Base-by-base conservation (phyloP, 2,888 invertebrate species). In the Drosophila cyrtoloma region DNA sequence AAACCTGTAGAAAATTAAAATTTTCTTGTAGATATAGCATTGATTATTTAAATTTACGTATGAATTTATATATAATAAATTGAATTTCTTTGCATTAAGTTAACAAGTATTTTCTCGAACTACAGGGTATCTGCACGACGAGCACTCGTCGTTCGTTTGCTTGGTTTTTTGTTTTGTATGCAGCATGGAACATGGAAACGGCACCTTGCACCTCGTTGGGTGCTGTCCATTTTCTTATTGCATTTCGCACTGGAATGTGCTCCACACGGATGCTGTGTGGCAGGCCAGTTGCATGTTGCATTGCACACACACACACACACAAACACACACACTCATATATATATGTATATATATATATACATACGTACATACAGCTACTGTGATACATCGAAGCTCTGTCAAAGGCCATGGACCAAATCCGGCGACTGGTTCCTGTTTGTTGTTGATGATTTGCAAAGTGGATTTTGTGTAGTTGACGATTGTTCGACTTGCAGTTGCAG, bases 401-500 rank as follows among this genome's bases (percentile, higher is more conserved):
- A 68, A 68, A 81, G 77, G 72, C 77, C 77, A 75, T 65, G 81
- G 73, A 66, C 72, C 64, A 69, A 77, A 81, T 77, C 73, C 81
- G 60, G 71, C 59, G 65, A 69, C 66, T 70, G 59, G 70, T 71
- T 81, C 79, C 75, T 81, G 81, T 67, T 79, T 67, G 75, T 55
- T 82, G 82, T 58, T 84, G 88, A 82, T 87, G 90, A 89, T 89
- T 86, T 86, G 85, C 82, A 87, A 89, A 86, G 90, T 86, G 85
- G 78, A 89, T 89, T 86, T 89, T 87, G 85, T 86, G 85, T 89
- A 86, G 89, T 85, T 86, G 85, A 86, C 82, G 85, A 86, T 86
- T 84, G 86, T 84, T 89, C 86, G 89, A 84, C 86, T 84, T 76
- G 84, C 64, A 52, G 70, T 26, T 26, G 26, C 33, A 33, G 33